phyloP scores from a whole-genome alignment of 2,797 vertebrate genomes.

The Trichosurus vulpecula region DNA sequence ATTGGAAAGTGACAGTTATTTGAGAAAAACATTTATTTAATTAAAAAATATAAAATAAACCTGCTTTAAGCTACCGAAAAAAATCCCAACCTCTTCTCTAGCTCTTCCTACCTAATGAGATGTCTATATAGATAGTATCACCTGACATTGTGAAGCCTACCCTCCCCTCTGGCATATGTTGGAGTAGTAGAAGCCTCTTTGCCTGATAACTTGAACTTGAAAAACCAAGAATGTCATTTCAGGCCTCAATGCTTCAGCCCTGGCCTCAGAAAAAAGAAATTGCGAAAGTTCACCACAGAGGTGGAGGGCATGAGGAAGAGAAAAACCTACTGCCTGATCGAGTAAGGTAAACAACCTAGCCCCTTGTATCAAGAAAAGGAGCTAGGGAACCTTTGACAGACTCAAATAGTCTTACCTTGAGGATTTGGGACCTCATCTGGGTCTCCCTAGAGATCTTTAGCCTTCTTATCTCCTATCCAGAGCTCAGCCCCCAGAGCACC shows the following conservation, averaged over 20 bases:
- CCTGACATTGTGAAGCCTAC: background rate
- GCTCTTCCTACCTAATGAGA: background rate
- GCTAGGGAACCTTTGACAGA: background rate
- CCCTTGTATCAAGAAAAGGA: background rate
- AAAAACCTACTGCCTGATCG: background rate
- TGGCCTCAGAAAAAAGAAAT: background rate
- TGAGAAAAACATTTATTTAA: background rate
- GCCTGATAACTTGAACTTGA: background rate
- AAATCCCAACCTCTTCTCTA: background rate
- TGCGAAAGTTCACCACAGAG: background rate
- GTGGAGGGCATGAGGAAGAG: background rate
- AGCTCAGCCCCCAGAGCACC: background rate
- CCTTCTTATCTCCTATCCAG: background rate
- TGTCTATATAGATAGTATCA: background rate
- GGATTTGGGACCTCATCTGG: background rate
- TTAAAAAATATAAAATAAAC: background rate
- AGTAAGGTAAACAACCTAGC: background rate
- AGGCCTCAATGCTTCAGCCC: background rate
- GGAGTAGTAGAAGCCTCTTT: background rate
- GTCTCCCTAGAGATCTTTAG: background rate
- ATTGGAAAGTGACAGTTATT: background rate
- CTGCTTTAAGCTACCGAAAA: background rate
- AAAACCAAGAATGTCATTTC: background rate
- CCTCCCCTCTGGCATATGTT: background rate
- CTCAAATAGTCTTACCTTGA: background rate